These are phyloP conservation scores for Gobio occitaniae DNA, from an alignment of 2,797 vertebrate species.

Conservation along the genomic window DNA sequence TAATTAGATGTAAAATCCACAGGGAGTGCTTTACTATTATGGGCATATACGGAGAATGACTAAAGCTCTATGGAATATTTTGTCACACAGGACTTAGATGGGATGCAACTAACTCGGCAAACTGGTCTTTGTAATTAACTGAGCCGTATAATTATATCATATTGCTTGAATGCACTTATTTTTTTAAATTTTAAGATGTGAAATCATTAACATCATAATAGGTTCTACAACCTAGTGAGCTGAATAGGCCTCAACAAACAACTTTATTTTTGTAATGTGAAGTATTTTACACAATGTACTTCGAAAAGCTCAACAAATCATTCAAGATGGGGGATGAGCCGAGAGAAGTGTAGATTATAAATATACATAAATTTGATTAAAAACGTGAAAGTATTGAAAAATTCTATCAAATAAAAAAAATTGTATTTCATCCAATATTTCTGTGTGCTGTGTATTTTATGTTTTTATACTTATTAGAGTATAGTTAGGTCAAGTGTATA, in stretches of 20 bases:
- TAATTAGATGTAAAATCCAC: conserved; percentile 25
- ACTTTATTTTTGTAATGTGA: neutral
- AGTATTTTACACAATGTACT: neutral
- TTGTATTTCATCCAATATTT: neutral
- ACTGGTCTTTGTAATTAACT: conserved; percentile 31
- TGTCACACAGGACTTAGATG: conserved; percentile 2
- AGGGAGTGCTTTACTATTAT: conserved; percentile 33
- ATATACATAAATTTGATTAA: neutral
- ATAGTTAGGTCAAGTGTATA: neutral
- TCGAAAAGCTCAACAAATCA: neutral
- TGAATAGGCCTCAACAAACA: neutral
- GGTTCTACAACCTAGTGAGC: neutral
- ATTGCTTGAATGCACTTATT: conserved; percentile 4
- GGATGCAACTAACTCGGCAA: neutral
- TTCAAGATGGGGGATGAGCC: neutral
- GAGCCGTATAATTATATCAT: conserved; percentile 4
- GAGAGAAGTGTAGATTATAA: neutral
- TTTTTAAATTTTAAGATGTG: neutral
- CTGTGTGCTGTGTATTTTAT: neutral
- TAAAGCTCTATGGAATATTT: conserved; percentile 41
- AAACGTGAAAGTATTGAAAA: neutral
- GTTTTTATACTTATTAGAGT: neutral
- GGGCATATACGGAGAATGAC: conserved; percentile 20
- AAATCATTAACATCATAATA: neutral
- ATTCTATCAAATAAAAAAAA: too few species aligned